phyloP scores from a whole-genome alignment of 2,797 vertebrate genomes.

The Mormyrops boulengeri region DNA sequence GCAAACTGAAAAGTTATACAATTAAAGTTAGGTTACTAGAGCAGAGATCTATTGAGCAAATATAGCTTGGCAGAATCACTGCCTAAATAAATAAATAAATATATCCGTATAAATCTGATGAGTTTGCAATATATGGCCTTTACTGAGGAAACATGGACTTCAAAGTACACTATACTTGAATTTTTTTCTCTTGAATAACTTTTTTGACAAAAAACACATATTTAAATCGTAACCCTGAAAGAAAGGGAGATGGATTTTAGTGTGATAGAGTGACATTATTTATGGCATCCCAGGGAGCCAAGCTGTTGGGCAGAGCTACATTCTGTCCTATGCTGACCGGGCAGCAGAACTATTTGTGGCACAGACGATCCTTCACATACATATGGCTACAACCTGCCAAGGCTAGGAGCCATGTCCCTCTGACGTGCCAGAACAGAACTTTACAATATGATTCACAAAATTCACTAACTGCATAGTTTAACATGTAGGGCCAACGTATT shows the following conservation, averaged over 20 bases:
- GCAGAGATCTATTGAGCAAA: not conserved
- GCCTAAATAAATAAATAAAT: not conserved
- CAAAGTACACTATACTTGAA: not conserved
- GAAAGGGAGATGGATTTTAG: not conserved
- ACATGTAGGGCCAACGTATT: not conserved
- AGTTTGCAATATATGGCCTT: not conserved
- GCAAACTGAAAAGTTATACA: not conserved
- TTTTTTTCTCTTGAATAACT: not conserved
- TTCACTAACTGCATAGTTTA: not conserved
- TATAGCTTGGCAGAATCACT: not conserved
- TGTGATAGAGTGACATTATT: not conserved
- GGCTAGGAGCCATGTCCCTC: not conserved
- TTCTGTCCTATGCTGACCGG: not conserved
- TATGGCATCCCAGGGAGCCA: not conserved
- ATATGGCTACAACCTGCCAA: not conserved
- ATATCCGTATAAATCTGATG: not conserved
- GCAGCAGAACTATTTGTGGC: not conserved
- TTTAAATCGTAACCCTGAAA: not conserved
- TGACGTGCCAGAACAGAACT: not conserved
- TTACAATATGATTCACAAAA: not conserved
- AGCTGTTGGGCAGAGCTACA: not conserved
- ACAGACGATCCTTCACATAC: not conserved
- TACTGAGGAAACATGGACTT: not conserved
- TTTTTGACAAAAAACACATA: not conserved
- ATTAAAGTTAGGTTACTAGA: not conserved